Percentiles rank a stretch among this genome's conserved stretches.
Conservation (phyloP, 2,888 invertebrate genomes). For the Isoperla grammatica region DNA sequence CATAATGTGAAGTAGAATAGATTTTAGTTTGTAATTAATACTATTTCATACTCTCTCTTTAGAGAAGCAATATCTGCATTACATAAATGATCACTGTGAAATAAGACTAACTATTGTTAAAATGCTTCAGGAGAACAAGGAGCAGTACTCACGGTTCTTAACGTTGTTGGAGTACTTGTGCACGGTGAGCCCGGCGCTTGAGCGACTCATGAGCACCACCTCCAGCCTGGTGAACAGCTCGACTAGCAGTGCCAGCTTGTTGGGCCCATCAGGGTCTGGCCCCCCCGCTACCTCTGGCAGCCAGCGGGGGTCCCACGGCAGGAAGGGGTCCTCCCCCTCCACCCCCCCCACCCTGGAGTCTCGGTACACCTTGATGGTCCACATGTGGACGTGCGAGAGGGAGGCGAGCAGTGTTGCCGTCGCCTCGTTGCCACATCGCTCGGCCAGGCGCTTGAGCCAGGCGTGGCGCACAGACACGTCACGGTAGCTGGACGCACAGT, state of each 20-base stretch:
- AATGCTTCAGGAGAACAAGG: background rate
- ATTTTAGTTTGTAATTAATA: too few species aligned
- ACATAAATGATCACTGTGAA: background rate
- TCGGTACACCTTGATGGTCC: background rate
- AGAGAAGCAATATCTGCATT: background rate
- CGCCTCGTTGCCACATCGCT: too few species aligned
- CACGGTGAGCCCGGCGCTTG: conserved; percentile 38
- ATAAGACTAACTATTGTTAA: background rate
- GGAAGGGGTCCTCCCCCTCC: background rate
- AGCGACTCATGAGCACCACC: background rate
- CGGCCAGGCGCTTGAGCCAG: conserved; percentile 34
- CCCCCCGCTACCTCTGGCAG: conserved; percentile 28
- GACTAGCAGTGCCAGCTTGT: conserved; percentile 46
- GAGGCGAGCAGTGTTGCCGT: too few species aligned
- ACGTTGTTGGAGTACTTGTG: conserved; percentile 50
- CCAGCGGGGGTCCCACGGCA: conserved; percentile 36
- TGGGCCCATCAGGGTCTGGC: conserved; percentile 39
- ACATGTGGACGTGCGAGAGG: background rate
- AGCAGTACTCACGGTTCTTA: conserved; percentile 36
- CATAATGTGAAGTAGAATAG: too few species aligned
- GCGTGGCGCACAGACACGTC: conserved; percentile 41
- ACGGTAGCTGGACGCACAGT: conserved; percentile 41
- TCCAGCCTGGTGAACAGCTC: conserved; percentile 42
- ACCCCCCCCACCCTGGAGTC: too few species aligned
- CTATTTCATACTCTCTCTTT: too few species aligned